These are phyloP conservation scores for Seriola rivoliana DNA, from an alignment of 2,113 vertebrate genomes.

Conservation along the genomic window DNA sequence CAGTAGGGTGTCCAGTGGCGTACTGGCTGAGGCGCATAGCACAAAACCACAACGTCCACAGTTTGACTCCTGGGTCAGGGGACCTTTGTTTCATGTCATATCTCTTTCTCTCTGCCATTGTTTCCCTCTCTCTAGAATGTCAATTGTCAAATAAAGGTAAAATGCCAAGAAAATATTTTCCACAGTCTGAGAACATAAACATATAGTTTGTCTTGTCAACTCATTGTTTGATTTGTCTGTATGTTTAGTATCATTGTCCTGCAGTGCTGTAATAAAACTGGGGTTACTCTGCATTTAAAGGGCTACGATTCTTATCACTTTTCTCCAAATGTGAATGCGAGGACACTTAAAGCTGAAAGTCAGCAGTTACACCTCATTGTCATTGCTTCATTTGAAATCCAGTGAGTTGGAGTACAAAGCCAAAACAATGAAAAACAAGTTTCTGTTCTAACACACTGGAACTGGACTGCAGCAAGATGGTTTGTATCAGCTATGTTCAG, in stretches of 20 bases:
- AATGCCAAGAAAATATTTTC: neutral
- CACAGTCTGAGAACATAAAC: neutral
- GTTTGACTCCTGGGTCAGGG: no score
- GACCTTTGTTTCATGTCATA: no score
- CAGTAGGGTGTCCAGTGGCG: no score
- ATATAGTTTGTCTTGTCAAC: neutral
- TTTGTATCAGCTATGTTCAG: neutral
- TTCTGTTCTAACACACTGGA: no score
- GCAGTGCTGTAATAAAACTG: neutral
- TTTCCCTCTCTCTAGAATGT: neutral
- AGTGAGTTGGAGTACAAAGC: neutral
- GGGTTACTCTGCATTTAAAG: neutral
- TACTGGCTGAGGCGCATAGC: neutral
- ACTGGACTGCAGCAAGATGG: neutral
- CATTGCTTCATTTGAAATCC: neutral
- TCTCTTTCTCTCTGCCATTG: neutral
- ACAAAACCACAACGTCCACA: no score
- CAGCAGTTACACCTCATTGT: no score
- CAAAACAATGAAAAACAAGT: neutral
- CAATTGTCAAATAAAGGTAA: neutral
- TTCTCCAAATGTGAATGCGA: neutral
- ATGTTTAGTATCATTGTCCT: neutral
- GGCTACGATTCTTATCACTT: neutral
- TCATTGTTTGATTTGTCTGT: neutral
- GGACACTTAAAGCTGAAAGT: neutral